Conservation (phyloP, 2,888 invertebrate species). For the Argyresthia albistria region DNA sequence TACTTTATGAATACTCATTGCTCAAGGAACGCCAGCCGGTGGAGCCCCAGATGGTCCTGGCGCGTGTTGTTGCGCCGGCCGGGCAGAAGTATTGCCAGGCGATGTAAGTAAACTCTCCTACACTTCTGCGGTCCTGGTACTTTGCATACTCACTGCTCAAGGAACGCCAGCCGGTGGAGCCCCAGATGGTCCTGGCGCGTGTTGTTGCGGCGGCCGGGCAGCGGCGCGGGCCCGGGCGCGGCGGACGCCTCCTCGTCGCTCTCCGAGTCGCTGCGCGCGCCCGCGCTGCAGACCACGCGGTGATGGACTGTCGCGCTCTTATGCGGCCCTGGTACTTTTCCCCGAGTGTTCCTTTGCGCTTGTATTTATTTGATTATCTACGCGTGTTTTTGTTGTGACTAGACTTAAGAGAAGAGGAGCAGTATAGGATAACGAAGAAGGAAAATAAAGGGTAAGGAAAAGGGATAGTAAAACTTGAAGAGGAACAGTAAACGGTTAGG, state of each 20-base stretch:
- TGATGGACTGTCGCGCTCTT: neutral
- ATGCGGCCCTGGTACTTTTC: neutral
- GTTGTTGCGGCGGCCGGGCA: constrained; percentile 43
- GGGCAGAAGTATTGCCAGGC: constrained; percentile 8
- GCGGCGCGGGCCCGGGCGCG: constrained; percentile 33
- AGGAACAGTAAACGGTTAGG: too few relatives aligned
- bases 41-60: constrained; percentile 67
- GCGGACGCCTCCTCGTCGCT: constrained; percentile 78
- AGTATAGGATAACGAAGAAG: too few relatives aligned
- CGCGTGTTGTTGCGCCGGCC: constrained; percentile 49
- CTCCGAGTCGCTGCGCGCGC: constrained; percentile 79
- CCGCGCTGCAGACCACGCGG: constrained; percentile 1
- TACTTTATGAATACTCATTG: constrained; percentile 17
- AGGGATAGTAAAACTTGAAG: too few relatives aligned
- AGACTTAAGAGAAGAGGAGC: too few relatives aligned
- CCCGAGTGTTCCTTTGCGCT: too few relatives aligned
- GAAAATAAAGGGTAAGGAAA: too few relatives aligned
- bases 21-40: constrained; percentile 33
- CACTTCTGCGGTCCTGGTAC: too few relatives aligned
- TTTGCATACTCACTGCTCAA: constrained; percentile 19
- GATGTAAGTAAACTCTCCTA: too few relatives aligned
- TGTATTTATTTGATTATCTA: too few relatives aligned
- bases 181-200: constrained; percentile 69
- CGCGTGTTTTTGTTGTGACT: too few relatives aligned
- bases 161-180: constrained; percentile 34